Base-by-base conservation (phyloP, 2,113 vertebrate species). In the Thunnus thynnus region DNA sequence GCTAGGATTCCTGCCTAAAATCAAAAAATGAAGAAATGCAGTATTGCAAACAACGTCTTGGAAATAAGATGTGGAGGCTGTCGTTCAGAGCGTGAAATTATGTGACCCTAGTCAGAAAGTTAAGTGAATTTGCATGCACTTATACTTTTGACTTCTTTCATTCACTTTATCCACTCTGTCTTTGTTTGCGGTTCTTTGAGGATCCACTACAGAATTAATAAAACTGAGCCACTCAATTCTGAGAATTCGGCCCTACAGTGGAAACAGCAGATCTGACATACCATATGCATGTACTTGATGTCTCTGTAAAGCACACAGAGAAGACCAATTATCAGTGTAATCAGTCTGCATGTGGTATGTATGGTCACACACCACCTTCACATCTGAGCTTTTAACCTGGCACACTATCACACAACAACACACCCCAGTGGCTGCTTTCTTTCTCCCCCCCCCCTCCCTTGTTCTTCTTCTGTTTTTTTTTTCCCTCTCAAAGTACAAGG, bases 401-500 rank as follows among this genome's bases (percentile, higher is more conserved):
- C 65, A 63, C n/a, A 50, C 54, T 64, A 54, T 62, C 36, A 76
- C 69, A 63, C 13, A 63, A 62, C 62, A 41, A 46, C 74, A 77
- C 41, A 18, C 54, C 61, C 46, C 27, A 18, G 13, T 79, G 58
- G 17, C 66, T 78, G 25, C 13, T 41, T 67, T 78, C 72, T 48
- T 76, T 75, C 44, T 41, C 7, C 8, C 7, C 7, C 2, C 8
- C 36, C 36, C 36, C 36, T 9, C 30, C 30, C 30, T 36, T 36
- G 5, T 36, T 41, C 36, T 41, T 41, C 36, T 41, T 41, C 36
- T 50, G 57, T 75, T 55, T 55, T 60, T 55, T 54, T 41, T 20
- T 57, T 51, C 64, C 65, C 56, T 75, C 65, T 82, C 64, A 86
- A 77, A 83, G 90, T 83, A 82, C 85, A 89, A 57, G 84, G 62